phyloP scores from a whole-genome alignment of 2,113 vertebrate species.

The Sapayoa aenigma region DNA sequence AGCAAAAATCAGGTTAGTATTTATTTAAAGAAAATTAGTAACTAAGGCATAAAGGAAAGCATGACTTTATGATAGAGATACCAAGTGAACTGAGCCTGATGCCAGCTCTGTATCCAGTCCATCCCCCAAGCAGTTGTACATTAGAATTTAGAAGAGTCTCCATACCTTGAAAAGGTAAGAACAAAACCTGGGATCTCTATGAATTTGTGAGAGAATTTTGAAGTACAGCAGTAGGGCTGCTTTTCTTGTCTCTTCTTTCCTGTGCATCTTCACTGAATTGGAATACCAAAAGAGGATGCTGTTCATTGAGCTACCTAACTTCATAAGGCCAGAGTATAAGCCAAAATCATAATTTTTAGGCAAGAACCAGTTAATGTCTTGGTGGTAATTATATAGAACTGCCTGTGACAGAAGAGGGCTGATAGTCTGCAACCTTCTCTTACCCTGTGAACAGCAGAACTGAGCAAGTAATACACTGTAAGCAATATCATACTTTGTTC shows the following conservation, averaged over 20 bases:
- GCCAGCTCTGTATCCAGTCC: background rate
- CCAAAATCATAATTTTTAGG: background rate
- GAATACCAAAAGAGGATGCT: background rate
- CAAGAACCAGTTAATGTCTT: background rate
- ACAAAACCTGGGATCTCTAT: background rate
- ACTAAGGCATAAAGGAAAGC: background rate
- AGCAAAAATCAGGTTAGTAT: conserved; percentile 91
- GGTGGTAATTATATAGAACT: background rate
- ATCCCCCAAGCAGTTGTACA: background rate
- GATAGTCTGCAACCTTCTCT: background rate
- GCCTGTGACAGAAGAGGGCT: background rate
- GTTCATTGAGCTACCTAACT: background rate
- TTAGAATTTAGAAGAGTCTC: background rate
- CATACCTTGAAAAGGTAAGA: background rate
- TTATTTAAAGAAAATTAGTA: background rate
- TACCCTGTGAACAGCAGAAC: background rate
- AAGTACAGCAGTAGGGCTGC: background rate
- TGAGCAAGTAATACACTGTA: background rate
- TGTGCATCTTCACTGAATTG: background rate
- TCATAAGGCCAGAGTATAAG: background rate
- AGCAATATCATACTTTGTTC: background rate
- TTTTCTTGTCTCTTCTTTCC: background rate
- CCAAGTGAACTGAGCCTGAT: background rate
- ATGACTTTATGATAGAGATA: background rate
- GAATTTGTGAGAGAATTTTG: background rate